Base-by-base conservation (phyloP, 1,140 invertebrate genomes). In the Atopsyche davidsoni region DNA sequence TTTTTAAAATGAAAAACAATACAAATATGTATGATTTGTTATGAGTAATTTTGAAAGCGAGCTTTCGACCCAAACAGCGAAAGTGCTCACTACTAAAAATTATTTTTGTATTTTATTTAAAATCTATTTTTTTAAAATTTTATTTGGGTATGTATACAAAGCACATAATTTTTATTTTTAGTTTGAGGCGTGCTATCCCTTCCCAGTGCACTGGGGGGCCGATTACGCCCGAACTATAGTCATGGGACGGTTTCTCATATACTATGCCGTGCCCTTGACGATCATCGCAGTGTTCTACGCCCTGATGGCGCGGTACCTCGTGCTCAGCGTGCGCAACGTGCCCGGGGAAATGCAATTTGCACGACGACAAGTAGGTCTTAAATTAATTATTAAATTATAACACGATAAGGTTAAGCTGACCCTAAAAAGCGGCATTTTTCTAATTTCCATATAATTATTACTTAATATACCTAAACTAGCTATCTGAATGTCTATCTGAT, bases 251-350 rank as follows among this genome's bases (percentile, higher is more conserved):
- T 90, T 91, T 60, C 64, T 89, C 10, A 71, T 88, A 23, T 84
- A 87, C 56, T 92, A 91, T 64, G 69, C 82, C 1, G 72, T 89
- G 19, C 90, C 90, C 0, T 64, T 92, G n/a, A 65, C 79, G 6
- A 78, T 90, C 9, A 92, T 92, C 51, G 81, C 76, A 0, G 70
- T 80, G n/a, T 92, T 91, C 69, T 92, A 92, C 68, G 70, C 81
- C 9, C 67, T 86, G 48, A 92, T 92, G 79, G 89, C 89, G 0
- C 68, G 79, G 3, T 86, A 89, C 64, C 69, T 92, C 28, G 73
- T 90, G 35, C 75, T 77, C 25, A 86, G 84, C 55, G 84, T 86
- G 0, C 77, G 74, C 53, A 80, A 82, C 53, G 79, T 86, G 36
- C 80, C 79, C 0, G 83, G 84, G 16, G 78, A 85, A 64, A 71